Conservation (phyloP, 2,113 vertebrate species). For the Ceyx cyanopectus region DNA sequence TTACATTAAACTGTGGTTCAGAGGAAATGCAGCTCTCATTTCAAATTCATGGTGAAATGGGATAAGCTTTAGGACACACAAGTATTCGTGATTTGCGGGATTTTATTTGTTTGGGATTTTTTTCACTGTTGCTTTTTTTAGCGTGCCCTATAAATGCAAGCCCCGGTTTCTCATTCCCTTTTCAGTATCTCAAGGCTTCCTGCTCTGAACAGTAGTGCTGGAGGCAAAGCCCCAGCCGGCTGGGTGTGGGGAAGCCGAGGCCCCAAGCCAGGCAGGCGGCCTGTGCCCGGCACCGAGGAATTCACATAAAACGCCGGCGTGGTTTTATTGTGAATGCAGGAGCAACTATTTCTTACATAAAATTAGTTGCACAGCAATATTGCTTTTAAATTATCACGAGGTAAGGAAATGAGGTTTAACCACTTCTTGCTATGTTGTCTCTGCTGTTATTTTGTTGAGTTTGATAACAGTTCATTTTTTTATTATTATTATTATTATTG, state of each 20-base stretch:
- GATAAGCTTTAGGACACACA: background rate
- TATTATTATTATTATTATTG: background rate
- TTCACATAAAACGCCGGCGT: constrained; percentile 74
- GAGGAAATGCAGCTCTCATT: background rate
- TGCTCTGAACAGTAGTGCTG: constrained; percentile 6
- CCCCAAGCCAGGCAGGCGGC: constrained; percentile 25
- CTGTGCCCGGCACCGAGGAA: constrained; percentile 70
- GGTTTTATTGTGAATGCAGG: constrained; percentile 66
- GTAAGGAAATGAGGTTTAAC: constrained; percentile 68
- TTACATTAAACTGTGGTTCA: background rate
- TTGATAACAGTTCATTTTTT: background rate
- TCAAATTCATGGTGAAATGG: background rate
- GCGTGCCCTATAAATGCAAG: background rate
- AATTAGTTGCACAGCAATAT: constrained; percentile 68
- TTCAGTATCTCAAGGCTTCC: background rate
- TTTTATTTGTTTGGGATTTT: background rate
- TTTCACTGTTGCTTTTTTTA: background rate
- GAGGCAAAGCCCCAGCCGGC: background rate
- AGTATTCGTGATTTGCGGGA: background rate
- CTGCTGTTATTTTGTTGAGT: constrained; percentile 10
- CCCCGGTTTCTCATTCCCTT: background rate
- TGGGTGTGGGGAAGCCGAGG: background rate
- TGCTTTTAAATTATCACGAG: constrained; percentile 71
- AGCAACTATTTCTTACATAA: constrained; percentile 62
- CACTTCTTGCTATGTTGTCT: constrained; percentile 49